phyloP scores from a whole-genome alignment of 2,797 vertebrate genomes.

The Pseudopleuronectes americanus region DNA sequence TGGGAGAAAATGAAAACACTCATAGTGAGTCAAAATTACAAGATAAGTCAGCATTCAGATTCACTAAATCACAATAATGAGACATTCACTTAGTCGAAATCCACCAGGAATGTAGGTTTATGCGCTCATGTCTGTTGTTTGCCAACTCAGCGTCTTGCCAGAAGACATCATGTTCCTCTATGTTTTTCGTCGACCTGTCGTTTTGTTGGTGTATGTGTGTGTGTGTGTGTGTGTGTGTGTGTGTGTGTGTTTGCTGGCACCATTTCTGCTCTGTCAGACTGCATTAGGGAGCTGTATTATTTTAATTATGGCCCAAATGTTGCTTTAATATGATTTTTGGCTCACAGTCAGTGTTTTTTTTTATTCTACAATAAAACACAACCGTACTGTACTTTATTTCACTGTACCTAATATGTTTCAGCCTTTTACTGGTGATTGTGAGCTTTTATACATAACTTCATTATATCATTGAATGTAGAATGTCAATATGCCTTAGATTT shows the following conservation, averaged over 20 bases:
- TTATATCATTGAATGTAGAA: background rate
- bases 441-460: background rate
- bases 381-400: too few species aligned
- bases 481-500: too few species aligned
- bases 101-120: background rate
- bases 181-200: background rate
- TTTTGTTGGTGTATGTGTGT: background rate
- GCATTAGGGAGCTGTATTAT: background rate
- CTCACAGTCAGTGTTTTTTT: background rate
- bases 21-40: background rate
- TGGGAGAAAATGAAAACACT: background rate
- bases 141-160: background rate
- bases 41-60: background rate
- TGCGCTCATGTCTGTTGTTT: background rate
- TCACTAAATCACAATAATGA: background rate
- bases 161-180: background rate
- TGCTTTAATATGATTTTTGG: background rate
- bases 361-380: background rate
- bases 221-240: too few species aligned
- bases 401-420: too few species aligned
- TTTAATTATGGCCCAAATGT: background rate
- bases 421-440: too few species aligned
- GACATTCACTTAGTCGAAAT: background rate
- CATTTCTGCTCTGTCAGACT: background rate
- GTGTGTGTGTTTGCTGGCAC: background rate